These are phyloP conservation scores for Corythornis leucogaster DNA, from an alignment of 2,797 vertebrate genomes.

Conservation along the genomic window DNA sequence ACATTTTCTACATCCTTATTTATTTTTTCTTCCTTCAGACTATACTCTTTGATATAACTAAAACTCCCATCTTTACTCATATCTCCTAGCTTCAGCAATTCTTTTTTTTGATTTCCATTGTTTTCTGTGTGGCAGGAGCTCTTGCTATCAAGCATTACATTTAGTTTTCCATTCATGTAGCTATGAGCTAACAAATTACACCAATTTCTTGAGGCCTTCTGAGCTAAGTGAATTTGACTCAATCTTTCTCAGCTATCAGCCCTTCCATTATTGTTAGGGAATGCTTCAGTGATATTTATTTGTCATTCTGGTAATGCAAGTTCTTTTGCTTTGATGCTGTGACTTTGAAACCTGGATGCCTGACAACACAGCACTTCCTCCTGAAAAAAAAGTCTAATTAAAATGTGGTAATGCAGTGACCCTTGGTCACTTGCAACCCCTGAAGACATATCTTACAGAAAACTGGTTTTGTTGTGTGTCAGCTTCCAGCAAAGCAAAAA, in stretches of 20 bases:
- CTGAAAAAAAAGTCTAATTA: conserved; percentile 27
- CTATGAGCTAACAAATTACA: conserved; percentile 61
- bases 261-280: conserved; percentile 59
- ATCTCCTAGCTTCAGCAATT: conserved; percentile 52
- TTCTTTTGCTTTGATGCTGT: conserved; percentile 18
- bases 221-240: conserved; percentile 67
- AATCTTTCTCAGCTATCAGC: conserved; percentile 49
- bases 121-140: conserved; percentile 51
- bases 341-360: conserved; percentile 41
- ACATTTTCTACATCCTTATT: conserved; percentile 64
- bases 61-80: conserved; percentile 46
- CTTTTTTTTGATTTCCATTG: conserved; percentile 58
- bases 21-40: conserved; percentile 35
- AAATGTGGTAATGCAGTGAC: conserved; percentile 12
- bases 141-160: conserved; percentile 31
- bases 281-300: conserved; percentile 62
- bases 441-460: neutral
- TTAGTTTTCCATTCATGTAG: conserved; percentile 66
- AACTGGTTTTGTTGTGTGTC: neutral
- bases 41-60: conserved; percentile 29
- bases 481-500: neutral
- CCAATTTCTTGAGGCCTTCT: conserved; percentile 55
- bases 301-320: conserved; percentile 33
- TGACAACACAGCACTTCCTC: neutral
- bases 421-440: neutral